Percentiles rank a stretch among this genome's conserved stretches.
These are phyloP conservation scores for Bombus waltoni DNA, from an alignment of 1,140 invertebrate genomes.

Conservation along the genomic window DNA sequence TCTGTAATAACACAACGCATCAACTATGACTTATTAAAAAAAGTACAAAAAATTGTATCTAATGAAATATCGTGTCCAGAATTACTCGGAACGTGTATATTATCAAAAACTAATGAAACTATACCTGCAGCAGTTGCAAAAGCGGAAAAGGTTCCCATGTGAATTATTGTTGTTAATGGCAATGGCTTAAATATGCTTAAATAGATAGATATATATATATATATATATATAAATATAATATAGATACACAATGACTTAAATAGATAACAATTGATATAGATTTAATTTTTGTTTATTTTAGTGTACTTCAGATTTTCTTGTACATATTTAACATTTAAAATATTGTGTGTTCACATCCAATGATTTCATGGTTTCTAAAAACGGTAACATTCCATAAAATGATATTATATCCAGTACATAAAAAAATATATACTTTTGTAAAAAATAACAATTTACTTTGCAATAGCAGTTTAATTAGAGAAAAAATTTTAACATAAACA, in stretches of 20 bases:
- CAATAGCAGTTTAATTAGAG: neutral
- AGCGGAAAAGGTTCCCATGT: conserved; percentile 78
- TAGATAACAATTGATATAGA: conserved; percentile 35
- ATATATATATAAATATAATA: neutral
- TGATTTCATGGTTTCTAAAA: conserved; percentile 3
- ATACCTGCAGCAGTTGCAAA: conserved; percentile 89
- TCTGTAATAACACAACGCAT: conserved; percentile 94
- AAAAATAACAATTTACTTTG: neutral
- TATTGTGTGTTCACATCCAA: conserved; percentile 8
- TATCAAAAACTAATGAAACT: conserved; percentile 91
- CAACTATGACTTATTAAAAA: conserved; percentile 96
- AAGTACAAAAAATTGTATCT: conserved; percentile 88
- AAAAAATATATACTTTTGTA: neutral
- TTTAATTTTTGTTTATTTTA: conserved; percentile 53
- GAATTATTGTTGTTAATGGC: conserved; percentile 69
- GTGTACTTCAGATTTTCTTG: conserved; percentile 37
- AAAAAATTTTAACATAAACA: neutral
- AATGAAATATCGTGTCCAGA: conserved; percentile 89
- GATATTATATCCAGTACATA: neutral
- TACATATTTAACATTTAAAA: conserved; percentile 39
- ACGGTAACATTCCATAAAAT: conserved; percentile 43
- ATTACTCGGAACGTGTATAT: conserved; percentile 88
- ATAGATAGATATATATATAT: neutral
- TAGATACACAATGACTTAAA: conserved; percentile 25
- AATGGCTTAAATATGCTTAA: conserved; percentile 31